These are phyloP conservation scores for Cydia fagiglandana DNA, from an alignment of 1,140 invertebrate genomes.

Conservation along the genomic window DNA sequence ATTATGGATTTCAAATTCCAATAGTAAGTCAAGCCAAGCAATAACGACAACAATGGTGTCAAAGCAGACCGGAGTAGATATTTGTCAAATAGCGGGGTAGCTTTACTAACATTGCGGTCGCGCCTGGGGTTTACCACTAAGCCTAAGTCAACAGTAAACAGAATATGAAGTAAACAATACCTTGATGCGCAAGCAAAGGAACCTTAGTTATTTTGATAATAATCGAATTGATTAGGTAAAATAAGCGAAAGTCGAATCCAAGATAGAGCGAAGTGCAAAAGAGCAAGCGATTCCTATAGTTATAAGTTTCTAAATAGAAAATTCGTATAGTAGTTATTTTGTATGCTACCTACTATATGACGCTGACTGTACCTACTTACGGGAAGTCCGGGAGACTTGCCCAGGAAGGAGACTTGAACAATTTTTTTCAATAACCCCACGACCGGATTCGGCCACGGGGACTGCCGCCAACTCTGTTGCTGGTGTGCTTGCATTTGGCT, in stretches of 20 bases:
- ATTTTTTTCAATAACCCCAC: no score
- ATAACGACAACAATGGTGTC: not conserved
- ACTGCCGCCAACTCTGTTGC: no score
- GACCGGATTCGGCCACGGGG: no score
- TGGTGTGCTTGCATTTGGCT: no score
- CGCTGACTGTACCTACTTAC: no score
- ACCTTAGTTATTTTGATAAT: not conserved
- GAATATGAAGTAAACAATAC: not conserved
- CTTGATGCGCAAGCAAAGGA: not conserved
- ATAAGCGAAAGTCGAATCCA: not conserved
- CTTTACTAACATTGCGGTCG: slow-evolving; percentile 17
- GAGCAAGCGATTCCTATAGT: not conserved
- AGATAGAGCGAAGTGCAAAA: not conserved
- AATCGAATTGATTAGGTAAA: not conserved
- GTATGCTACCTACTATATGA: no score
- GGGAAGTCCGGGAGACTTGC: no score
- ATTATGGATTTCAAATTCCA: no score
- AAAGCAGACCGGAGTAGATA: slow-evolving; percentile 4
- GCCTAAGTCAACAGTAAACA: slow-evolving; percentile 14
- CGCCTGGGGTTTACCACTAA: slow-evolving; percentile 13
- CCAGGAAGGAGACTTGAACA: no score
- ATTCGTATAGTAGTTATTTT: no score
- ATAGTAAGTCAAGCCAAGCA: not conserved
- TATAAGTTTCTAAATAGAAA: no score
- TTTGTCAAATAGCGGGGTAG: slow-evolving; percentile 23